Evolutionary conservation across 2,113 vertebrate species (phyloP).

Genomic region (Solea senegalensis): DNA sequence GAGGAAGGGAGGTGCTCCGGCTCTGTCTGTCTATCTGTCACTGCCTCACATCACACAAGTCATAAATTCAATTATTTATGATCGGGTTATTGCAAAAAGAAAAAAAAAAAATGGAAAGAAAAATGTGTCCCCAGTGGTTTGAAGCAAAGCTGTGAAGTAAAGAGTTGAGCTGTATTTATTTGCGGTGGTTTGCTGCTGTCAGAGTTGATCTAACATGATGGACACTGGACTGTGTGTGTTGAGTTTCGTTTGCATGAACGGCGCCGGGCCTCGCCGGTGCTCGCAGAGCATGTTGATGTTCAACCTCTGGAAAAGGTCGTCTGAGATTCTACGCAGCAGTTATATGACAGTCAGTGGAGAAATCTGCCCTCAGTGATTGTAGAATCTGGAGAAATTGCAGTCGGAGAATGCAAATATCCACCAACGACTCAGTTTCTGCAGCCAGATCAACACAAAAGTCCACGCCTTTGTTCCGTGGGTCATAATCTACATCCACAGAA

Average conservation of each 20-base stretch:
- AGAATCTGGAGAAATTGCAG: not conserved
- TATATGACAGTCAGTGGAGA: constrained; percentile 4
- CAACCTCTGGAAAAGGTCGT: constrained; percentile 64
- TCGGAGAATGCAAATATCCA: not conserved
- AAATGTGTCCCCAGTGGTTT: constrained; percentile 31
- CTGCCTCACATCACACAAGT: constrained; percentile 40
- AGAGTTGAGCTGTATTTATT: constrained; percentile 48
- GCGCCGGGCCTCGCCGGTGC: constrained; percentile 38
- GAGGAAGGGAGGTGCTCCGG: constrained; percentile 70
- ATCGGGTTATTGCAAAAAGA: constrained; percentile 52
- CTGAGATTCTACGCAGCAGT: constrained; percentile 36
- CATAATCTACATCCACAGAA: no score
- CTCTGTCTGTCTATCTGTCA: constrained; percentile 59
- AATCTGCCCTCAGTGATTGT: constrained; percentile 43
- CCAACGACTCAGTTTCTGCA: no score
- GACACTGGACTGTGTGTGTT: constrained; percentile 33
- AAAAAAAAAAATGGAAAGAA: constrained; percentile 12
- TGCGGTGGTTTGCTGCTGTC: constrained; percentile 48
- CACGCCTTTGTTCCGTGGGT: no score
- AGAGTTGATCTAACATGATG: constrained; percentile 51
- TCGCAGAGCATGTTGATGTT: constrained; percentile 57
- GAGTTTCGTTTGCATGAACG: constrained; percentile 64
- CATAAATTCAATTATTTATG: constrained; percentile 70
- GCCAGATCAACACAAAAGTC: no score
- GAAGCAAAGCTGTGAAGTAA: constrained; percentile 50